These are phyloP conservation scores for Trematocara stigmaticum DNA, from an alignment of 2,113 vertebrate species.

Conservation along the genomic window DNA sequence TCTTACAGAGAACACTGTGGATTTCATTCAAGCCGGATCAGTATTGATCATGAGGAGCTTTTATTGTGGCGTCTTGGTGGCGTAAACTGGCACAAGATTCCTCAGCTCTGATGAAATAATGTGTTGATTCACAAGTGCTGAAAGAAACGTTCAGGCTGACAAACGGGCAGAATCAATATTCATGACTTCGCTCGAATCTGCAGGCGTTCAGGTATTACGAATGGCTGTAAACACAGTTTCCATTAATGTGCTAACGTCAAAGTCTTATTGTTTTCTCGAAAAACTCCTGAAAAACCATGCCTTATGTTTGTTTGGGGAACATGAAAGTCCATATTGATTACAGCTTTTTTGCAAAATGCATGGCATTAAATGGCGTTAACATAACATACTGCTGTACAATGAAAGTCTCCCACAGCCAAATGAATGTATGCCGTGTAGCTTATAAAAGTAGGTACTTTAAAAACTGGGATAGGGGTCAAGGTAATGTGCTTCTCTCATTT, in stretches of 20 bases:
- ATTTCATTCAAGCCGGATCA: slow-evolving; percentile 29
- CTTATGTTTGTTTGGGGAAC: slow-evolving; percentile 4
- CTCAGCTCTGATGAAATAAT: not conserved
- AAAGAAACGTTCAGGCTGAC: slow-evolving; percentile 2
- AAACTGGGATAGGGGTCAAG: slow-evolving; percentile 1
- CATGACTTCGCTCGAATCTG: not conserved
- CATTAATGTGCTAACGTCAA: slow-evolving; percentile 32
- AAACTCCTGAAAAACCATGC: slow-evolving; percentile 16
- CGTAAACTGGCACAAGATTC: slow-evolving; percentile 24
- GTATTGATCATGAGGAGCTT: slow-evolving; percentile 40
- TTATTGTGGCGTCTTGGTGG: slow-evolving; percentile 23
- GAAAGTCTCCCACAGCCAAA: not conserved
- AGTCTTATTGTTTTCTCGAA: slow-evolving; percentile 1
- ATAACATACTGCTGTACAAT: not conserved
- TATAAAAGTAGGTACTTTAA: not conserved
- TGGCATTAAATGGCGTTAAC: not conserved
- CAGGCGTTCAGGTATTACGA: slow-evolving; percentile 12
- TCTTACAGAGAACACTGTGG: not conserved
- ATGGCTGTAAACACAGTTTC: slow-evolving; percentile 31
- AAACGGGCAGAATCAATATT: slow-evolving; percentile 45
- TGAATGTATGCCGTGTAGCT: not conserved
- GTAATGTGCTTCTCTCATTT: slow-evolving; percentile 23
- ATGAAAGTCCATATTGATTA: slow-evolving; percentile 42
- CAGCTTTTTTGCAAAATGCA: not conserved
- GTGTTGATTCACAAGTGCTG: not conserved